These are phyloP conservation scores for Pseudomugil tenellus DNA, from an alignment of 2,797 vertebrate genomes.

Conservation along the genomic window DNA sequence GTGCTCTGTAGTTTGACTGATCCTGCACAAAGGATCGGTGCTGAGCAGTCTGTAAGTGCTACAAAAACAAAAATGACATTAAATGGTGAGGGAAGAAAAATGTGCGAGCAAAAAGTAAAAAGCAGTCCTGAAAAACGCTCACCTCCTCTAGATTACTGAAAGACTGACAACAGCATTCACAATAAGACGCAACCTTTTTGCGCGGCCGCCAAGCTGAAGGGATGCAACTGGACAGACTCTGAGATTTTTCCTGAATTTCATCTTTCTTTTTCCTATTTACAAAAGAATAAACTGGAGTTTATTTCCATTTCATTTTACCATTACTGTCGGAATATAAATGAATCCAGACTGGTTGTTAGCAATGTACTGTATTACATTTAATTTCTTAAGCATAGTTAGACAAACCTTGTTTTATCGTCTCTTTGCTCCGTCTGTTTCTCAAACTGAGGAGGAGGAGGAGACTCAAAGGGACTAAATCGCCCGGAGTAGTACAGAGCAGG, in stretches of 20 bases:
- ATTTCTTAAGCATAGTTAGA: background rate
- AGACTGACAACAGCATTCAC: slow-evolving; percentile 87
- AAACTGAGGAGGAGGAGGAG: slow-evolving; percentile 58
- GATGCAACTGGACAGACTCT: slow-evolving; percentile 36
- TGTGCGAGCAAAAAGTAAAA: background rate
- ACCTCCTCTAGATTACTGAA: slow-evolving; percentile 85
- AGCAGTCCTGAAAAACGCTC: slow-evolving; percentile 8
- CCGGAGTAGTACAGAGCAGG: slow-evolving; percentile 83
- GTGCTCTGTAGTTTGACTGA: slow-evolving; percentile 69
- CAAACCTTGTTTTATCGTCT: slow-evolving; percentile 74
- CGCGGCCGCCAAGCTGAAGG: slow-evolving; percentile 62
- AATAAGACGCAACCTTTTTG: slow-evolving; percentile 81
- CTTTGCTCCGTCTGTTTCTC: slow-evolving; percentile 42
- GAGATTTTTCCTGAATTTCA: slow-evolving; percentile 53
- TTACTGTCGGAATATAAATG: background rate
- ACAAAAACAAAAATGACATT: slow-evolving; percentile 16
- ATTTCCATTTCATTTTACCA: background rate
- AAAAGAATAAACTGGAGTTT: background rate
- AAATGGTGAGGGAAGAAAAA: background rate
- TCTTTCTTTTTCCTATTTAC: slow-evolving; percentile 53
- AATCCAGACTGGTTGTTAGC: background rate
- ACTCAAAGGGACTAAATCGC: slow-evolving; percentile 86
- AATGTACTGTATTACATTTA: background rate
- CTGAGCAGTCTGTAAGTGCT: slow-evolving; percentile 87
- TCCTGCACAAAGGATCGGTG: slow-evolving; percentile 83